Evolutionary conservation across 2,797 vertebrate species (phyloP).

Genomic region (Poeciliopsis paucimaculata): DNA sequence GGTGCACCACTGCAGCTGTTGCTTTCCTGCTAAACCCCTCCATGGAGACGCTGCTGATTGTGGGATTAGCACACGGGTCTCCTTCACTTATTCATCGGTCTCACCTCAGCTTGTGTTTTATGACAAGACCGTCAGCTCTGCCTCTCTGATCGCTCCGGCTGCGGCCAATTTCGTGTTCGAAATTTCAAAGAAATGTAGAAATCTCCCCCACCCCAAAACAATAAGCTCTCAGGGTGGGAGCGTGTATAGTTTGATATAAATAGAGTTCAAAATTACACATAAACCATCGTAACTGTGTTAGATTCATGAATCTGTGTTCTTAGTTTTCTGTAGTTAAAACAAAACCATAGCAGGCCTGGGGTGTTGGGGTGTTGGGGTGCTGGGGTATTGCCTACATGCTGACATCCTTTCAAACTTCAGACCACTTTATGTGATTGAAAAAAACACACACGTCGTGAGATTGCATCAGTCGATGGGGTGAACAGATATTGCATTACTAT

Average conservation of each 20-base stretch:
- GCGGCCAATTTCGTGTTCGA: slow-evolving; percentile 16
- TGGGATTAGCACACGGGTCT: slow-evolving; percentile 67
- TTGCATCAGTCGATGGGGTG: background rate
- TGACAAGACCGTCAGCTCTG: slow-evolving; percentile 46
- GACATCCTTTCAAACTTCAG: background rate
- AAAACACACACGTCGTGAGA: background rate
- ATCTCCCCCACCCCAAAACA: background rate
- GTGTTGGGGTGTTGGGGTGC: background rate
- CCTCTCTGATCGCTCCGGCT: slow-evolving; percentile 50
- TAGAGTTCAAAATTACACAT: background rate
- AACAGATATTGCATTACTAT: background rate
- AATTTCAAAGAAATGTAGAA: slow-evolving; percentile 21
- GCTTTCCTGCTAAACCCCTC: slow-evolving; percentile 74
- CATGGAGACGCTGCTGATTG: slow-evolving; percentile 60
- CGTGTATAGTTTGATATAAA: background rate
- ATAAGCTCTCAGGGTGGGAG: background rate
- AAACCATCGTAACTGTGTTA: background rate
- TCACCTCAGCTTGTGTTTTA: slow-evolving; percentile 63
- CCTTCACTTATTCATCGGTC: slow-evolving; percentile 53
- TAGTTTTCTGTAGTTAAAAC: background rate
- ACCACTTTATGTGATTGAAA: background rate
- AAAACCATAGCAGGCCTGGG: background rate
- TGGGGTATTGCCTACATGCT: background rate
- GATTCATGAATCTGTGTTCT: background rate
- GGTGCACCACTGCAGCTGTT: slow-evolving; percentile 74